Conservation (phyloP, 2,797 vertebrate species). For the Sebastes steindachneri region DNA sequence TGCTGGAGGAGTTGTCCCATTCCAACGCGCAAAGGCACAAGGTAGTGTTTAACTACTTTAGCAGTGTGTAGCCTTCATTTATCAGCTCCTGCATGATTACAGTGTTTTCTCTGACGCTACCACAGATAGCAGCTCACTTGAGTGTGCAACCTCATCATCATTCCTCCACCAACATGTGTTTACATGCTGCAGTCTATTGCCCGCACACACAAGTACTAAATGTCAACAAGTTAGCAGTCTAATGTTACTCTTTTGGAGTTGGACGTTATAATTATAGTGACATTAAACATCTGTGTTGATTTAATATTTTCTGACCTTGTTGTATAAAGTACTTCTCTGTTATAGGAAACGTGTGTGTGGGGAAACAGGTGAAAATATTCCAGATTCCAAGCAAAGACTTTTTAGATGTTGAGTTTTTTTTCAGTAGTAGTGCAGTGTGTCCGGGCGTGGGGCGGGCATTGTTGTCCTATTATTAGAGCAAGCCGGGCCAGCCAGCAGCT, state of each 20-base stretch:
- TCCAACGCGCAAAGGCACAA: constrained; percentile 14
- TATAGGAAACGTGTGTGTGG: neutral
- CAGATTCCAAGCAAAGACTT: neutral
- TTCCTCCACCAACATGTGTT: constrained; percentile 76
- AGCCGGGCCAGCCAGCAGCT: constrained; percentile 76
- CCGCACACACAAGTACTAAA: constrained; percentile 27
- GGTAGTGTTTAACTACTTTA: constrained; percentile 61
- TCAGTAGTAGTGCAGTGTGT: constrained; percentile 39
- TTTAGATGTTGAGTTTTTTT: neutral
- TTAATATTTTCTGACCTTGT: neutral
- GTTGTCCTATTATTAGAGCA: constrained; percentile 87
- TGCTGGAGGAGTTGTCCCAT: neutral
- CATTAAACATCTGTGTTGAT: neutral
- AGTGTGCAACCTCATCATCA: constrained; percentile 59
- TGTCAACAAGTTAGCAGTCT: constrained; percentile 22
- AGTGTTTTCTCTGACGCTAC: constrained; percentile 38
- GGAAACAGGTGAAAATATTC: neutral
- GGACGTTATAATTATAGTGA: neutral
- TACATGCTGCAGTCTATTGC: constrained; percentile 59
- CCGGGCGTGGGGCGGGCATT: constrained; percentile 72
- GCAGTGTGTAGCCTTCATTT: constrained; percentile 57
- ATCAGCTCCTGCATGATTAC: constrained; percentile 68
- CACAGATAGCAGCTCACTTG: constrained; percentile 46
- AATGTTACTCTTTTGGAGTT: constrained; percentile 16
- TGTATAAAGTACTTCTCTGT: neutral